phyloP scores from a whole-genome alignment of 1,140 invertebrate genomes.

The Conus ventricosus region DNA sequence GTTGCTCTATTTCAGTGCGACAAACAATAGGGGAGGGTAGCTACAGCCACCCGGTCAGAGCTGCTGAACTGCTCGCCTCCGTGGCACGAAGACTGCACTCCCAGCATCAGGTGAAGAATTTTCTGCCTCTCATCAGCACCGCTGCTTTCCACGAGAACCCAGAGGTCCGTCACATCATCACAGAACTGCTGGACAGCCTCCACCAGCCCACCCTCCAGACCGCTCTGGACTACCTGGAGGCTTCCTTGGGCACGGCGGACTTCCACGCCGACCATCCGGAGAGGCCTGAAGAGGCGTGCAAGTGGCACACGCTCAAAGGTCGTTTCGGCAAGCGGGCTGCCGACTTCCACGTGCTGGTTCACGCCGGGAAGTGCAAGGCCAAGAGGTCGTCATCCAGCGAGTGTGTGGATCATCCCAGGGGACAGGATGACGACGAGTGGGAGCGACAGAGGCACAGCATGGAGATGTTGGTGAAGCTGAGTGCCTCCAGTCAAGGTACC shows the following conservation, averaged over 20 bases:
- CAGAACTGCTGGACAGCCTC: neutral
- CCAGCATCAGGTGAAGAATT: neutral
- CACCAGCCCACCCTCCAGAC: neutral
- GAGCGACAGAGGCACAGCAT: neutral
- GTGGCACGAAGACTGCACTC: neutral
- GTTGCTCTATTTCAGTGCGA: neutral
- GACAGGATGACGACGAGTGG: neutral
- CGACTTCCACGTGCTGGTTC: neutral
- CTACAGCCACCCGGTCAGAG: neutral
- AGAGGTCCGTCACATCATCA: neutral
- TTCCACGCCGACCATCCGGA: neutral
- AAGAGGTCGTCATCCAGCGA: neutral
- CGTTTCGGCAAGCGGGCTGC: neutral
- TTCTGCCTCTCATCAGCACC: slow-evolving; percentile 5
- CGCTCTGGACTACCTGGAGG: neutral
- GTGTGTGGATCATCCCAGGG: neutral
- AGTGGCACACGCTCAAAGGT: slow-evolving; percentile 19
- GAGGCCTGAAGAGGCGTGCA: neutral
- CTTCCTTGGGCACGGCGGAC: slow-evolving; percentile 3
- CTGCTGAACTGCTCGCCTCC: neutral
- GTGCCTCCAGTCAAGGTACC: neutral
- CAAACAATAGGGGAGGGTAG: neutral
- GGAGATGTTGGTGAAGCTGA: slow-evolving; percentile 18
- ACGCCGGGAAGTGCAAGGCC: neutral
- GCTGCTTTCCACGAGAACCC: slow-evolving; percentile 18